A percentile compares a stretch with the other conserved stretches of the same genome.
Conservation (phyloP, 2,113 vertebrate genomes). For the Takifugu flavidus region DNA sequence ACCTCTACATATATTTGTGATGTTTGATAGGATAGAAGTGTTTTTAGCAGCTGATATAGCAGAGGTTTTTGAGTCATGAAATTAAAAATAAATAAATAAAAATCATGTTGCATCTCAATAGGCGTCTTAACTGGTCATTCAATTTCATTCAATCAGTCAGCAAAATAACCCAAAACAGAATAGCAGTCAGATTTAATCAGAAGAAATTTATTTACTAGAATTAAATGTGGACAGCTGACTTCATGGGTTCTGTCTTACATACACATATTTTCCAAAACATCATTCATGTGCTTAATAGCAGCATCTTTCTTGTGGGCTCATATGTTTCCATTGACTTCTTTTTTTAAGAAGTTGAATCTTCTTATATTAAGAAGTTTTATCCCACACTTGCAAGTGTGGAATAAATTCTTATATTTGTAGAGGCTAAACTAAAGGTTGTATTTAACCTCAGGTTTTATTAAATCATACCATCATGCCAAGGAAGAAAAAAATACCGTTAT, state of each 20-base stretch:
- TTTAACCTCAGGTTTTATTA: background rate
- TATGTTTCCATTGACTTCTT: background rate
- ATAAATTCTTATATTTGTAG: background rate
- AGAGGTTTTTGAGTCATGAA: background rate
- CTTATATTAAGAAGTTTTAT: no score
- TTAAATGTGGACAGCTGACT: background rate
- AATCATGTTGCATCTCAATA: no score
- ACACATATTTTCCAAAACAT: constrained; percentile 12
- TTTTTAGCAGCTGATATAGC: no score
- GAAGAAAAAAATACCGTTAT: no score
- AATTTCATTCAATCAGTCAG: no score
- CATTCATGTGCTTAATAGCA: background rate
- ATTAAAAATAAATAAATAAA: background rate
- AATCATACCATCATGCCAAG: background rate
- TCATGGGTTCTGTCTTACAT: constrained; percentile 1
- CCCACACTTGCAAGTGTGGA: no score
- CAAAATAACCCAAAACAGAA: background rate
- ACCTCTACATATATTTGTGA: background rate
- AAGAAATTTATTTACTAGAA: background rate
- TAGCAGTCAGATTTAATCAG: background rate
- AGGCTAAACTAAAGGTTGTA: background rate
- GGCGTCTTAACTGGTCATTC: no score
- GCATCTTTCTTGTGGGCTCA: background rate
- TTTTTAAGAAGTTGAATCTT: no score
- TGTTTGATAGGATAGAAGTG: background rate